Evolutionary conservation across 2,888 invertebrate genomes (phyloP), one percentile per base, ranked within the genome.

Genomic region (Drosophila algonquin): DNA sequence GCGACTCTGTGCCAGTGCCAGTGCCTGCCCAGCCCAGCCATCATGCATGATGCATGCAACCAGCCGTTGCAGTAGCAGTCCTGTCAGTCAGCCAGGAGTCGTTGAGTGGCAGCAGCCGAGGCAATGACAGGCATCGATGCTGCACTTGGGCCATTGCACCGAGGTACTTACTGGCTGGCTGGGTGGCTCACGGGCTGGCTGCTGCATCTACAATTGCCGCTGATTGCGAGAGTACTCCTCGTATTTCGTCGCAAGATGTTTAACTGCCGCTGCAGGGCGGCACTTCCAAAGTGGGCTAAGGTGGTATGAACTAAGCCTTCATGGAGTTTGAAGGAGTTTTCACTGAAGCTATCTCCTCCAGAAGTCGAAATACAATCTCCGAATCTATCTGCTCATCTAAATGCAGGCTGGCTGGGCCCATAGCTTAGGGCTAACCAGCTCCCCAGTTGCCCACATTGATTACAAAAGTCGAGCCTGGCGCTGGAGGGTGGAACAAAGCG

Each of bases 151-250:
- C 57, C 71, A 70, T 46, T 61, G 69, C 72, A 46, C 58, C 24
- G 51, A 55, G 59, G 65, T 73, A 73, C 72, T 65, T 65, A 65
- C 59, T 16, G 58, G 52, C 62, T 63, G 64, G 63, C 62, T 63
- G 64, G 63, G 45, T 30, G 50, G 46, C 47, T 30, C 47, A 44
- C 21, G 46, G n/a, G 10, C 18, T 56, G 32, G 57, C 35, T 48
- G 35, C 46, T 54, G 40, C 67, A 64, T 59, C 35, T 77, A 82
- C 83, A 87, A 83, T 85, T 82, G 74, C 71, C 70, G 73, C 74
- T 87, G 83, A 83, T 83, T 83, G 83, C 86, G 73, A 82, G 80
- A 82, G 80, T 2, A 40, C n/a, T 30, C 47, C 40, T 18, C 32
- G 46, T 80, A 80, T 81, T 74, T 77, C 63, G 35, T 30, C 68